phyloP scores from a whole-genome alignment of 2,113 vertebrate genomes.

The Oceanodroma tethys region DNA sequence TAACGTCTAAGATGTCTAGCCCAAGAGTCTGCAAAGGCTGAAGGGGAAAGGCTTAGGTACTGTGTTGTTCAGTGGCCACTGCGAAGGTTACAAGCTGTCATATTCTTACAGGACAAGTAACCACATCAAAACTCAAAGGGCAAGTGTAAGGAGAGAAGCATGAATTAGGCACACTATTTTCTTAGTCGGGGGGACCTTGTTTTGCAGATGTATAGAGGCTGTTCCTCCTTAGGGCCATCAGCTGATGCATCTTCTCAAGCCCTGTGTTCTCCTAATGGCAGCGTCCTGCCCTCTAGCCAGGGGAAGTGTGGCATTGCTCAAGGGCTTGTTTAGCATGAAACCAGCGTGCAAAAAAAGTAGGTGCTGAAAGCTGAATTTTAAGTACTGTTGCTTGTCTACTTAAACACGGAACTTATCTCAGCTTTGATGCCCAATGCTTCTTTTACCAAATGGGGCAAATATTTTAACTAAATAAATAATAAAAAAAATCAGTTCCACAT shows the following conservation, averaged over 20 bases:
- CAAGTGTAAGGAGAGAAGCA: not conserved
- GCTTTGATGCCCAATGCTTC: not conserved
- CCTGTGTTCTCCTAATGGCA: not conserved
- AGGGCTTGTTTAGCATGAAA: not conserved
- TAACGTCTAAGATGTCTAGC: not conserved
- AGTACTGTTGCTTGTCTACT: not conserved
- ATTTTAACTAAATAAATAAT: not conserved
- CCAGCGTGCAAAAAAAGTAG: not conserved
- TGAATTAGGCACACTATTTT: not conserved
- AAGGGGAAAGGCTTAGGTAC: not conserved
- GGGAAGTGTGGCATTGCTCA: not conserved
- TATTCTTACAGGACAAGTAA: not conserved
- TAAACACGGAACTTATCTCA: not conserved
- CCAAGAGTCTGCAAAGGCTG: not conserved
- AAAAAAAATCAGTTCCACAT: not conserved
- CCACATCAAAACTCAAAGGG: not conserved
- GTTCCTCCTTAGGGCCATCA: not conserved
- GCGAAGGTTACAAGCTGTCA: not conserved
- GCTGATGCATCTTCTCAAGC: not conserved
- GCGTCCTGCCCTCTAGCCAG: not conserved
- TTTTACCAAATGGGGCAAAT: not conserved
- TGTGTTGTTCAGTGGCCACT: not conserved
- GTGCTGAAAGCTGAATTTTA: not conserved
- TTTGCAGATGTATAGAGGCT: not conserved
- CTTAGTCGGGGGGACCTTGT: not conserved